Evolutionary conservation across 1,140 invertebrate species (phyloP).

Genomic region (Diabrotica virgifera): DNA sequence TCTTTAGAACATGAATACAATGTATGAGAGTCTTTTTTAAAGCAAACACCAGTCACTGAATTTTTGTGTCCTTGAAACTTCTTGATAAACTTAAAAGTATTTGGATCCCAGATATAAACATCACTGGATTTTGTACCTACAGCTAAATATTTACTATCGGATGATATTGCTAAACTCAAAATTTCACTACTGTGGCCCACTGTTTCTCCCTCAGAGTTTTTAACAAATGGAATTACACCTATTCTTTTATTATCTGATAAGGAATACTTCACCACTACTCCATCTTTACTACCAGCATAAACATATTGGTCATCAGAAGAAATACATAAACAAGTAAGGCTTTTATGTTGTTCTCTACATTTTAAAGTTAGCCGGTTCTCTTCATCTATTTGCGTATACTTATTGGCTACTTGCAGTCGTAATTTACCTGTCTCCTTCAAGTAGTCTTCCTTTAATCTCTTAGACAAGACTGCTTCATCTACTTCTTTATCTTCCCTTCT

Average conservation of each 20-base stretch:
- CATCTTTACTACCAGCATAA: conserved; percentile 86
- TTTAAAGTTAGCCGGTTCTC: conserved; percentile 55
- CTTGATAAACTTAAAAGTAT: conserved; percentile 72
- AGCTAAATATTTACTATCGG: conserved; percentile 81
- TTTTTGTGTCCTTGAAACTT: conserved; percentile 79
- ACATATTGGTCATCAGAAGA: conserved; percentile 70
- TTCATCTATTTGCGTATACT: conserved; percentile 54
- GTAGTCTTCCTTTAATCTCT: conserved; percentile 77
- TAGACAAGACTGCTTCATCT: conserved; percentile 65
- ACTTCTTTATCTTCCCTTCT: conserved; percentile 54
- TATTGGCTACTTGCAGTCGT: conserved; percentile 68
- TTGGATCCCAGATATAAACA: conserved; percentile 83
- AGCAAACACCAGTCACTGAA: conserved; percentile 74
- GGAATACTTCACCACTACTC: conserved; percentile 83
- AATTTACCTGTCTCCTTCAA: conserved; percentile 81
- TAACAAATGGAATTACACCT: conserved; percentile 52
- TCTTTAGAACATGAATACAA: conserved; percentile 85
- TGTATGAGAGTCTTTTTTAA: conserved; percentile 83
- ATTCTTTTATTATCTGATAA: conserved; percentile 55
- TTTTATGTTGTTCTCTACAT: conserved; percentile 71
- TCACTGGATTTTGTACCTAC: conserved; percentile 73
- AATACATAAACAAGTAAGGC: conserved; percentile 80
- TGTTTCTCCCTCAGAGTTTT: conserved; percentile 49
- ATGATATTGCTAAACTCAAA: conserved; percentile 73
- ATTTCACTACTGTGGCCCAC: conserved; percentile 60